Evolutionary conservation across 1,140 invertebrate species (phyloP).

Genomic region (Colletes latitarsis): DNA sequence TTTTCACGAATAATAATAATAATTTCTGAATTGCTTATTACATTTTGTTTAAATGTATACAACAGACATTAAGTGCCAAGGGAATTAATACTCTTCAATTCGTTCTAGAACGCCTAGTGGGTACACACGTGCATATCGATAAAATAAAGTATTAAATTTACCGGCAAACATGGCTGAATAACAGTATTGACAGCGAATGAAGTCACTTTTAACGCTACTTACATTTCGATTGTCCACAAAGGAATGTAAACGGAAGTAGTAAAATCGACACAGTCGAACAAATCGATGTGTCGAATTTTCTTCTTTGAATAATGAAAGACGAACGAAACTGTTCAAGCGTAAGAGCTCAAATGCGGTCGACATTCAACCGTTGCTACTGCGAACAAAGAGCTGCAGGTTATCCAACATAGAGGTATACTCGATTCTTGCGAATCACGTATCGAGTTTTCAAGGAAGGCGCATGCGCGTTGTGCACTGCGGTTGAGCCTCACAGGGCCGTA

Average conservation of each 20-base stretch:
- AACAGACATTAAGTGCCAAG: slow-evolving; percentile 1
- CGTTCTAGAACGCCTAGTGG: not conserved
- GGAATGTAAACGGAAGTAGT: not conserved
- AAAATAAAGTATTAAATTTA: slow-evolving; percentile 13
- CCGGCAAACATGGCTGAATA: slow-evolving; percentile 30
- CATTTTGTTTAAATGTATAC: not conserved
- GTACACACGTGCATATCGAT: not conserved
- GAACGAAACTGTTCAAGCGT: not conserved
- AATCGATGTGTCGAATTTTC: not conserved
- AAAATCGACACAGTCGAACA: not conserved
- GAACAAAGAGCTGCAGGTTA: slow-evolving; percentile 37
- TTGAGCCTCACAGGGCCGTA: not conserved
- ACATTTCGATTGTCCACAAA: not conserved
- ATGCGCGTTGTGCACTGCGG: not conserved
- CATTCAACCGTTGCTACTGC: not conserved
- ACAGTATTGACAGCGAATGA: not conserved
- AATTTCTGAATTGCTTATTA: not conserved
- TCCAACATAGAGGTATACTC: not conserved
- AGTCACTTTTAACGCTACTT: slow-evolving; percentile 4
- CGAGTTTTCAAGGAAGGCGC: slow-evolving; percentile 23
- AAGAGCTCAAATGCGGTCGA: slow-evolving; percentile 11
- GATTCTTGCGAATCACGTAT: slow-evolving; percentile 25
- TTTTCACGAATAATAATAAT: slow-evolving; percentile 10
- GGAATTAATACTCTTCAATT: not conserved
- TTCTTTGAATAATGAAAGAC: not conserved